Conservation (phyloP, 2,888 invertebrate genomes). For the Phaedon cochleariae region DNA sequence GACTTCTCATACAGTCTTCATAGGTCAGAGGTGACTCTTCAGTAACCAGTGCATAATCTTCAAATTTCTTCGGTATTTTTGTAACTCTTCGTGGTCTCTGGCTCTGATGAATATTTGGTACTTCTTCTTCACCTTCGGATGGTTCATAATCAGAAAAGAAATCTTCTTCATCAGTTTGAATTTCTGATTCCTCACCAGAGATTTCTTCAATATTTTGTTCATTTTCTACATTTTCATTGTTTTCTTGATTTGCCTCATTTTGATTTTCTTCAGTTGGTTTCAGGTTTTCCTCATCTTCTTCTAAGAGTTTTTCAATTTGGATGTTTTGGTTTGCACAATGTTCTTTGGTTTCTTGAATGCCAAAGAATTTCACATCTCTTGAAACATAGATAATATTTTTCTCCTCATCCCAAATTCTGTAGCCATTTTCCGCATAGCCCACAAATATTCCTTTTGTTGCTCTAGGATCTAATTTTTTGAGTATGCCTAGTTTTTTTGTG, state of each 20-base stretch:
- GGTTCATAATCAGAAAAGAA: not conserved
- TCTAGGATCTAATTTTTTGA: conserved; percentile 47
- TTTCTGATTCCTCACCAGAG: not conserved
- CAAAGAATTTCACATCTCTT: conserved; percentile 23
- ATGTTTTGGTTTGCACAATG: not conserved
- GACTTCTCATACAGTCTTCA: conserved; percentile 13
- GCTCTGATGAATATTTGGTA: not conserved
- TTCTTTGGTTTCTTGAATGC: not conserved
- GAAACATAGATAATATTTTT: conserved; percentile 9
- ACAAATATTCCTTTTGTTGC: conserved; percentile 42
- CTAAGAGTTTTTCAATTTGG: not conserved
- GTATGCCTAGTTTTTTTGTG: conserved; percentile 38
- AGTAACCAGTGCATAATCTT: conserved; percentile 7
- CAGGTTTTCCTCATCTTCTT: not conserved
- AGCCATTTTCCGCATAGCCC: conserved; percentile 27
- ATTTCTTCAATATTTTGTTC: not conserved
- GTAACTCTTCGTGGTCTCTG: not conserved
- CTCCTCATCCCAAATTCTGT: conserved; percentile 26
- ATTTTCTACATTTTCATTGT: not conserved
- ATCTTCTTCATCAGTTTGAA: not conserved
- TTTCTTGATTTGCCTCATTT: not conserved
- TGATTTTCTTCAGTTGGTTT: not conserved
- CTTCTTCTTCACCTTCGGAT: not conserved
- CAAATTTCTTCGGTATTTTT: conserved; percentile 8
- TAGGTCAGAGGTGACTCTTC: conserved; percentile 9